Evolutionary conservation across 1,140 invertebrate species (phyloP).

Genomic region (Penaeus japonicus): DNA sequence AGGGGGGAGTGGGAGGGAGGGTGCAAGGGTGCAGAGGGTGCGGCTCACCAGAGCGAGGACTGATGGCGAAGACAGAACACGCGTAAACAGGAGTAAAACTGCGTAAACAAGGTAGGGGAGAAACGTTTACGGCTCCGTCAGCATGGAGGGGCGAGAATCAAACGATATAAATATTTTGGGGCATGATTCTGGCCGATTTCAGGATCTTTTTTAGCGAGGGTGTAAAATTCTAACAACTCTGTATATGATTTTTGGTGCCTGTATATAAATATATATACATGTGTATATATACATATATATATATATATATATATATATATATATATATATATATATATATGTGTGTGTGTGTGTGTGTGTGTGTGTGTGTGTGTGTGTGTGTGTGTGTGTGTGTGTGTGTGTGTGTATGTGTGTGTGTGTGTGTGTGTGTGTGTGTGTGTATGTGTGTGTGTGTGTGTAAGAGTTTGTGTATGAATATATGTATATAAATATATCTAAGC

Average conservation of each 20-base stretch:
- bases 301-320: constrained; percentile 9
- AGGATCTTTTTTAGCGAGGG: no score
- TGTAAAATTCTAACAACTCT: no score
- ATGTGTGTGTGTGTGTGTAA: background rate
- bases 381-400: background rate
- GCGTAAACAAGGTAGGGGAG: no score
- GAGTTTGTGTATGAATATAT: background rate
- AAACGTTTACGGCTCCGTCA: no score
- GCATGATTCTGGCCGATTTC: no score
- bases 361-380: background rate
- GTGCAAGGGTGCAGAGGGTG: no score
- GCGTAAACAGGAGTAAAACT: no score
- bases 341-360: background rate
- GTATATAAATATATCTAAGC: background rate
- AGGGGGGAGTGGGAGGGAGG: no score
- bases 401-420: background rate
- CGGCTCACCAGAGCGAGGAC: no score
- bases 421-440: background rate
- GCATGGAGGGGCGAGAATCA: no score
- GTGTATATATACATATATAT: constrained; percentile 28
- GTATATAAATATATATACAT: background rate
- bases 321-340: background rate
- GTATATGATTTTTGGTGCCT: background rate
- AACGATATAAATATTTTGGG: no score
- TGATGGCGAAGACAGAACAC: no score